These are phyloP conservation scores for Actinia tenebrosa DNA, from an alignment of 64 coral and sea anemone genomes.

Conservation along the genomic window DNA sequence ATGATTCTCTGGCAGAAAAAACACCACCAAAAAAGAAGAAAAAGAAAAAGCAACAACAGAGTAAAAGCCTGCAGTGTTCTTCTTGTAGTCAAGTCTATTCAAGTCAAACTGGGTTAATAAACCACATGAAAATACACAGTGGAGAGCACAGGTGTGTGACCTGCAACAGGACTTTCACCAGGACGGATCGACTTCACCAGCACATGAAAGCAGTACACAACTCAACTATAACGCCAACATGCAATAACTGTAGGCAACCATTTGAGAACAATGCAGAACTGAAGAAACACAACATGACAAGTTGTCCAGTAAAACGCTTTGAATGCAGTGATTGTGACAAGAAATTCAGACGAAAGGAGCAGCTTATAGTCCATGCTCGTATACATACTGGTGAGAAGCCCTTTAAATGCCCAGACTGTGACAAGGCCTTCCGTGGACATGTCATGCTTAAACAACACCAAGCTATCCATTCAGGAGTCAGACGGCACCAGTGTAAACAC, in stretches of 20 bases:
- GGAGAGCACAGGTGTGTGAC: not conserved
- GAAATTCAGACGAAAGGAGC: conserved; percentile 4
- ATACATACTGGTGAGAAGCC: conserved; percentile 2
- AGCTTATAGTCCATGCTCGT: not conserved
- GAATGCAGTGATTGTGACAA: conserved; percentile 1
- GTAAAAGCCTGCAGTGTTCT: not conserved
- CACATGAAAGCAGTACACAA: not conserved
- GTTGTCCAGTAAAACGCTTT: not conserved
- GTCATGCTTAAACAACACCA: conserved; percentile 7
- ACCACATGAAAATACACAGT: not conserved
- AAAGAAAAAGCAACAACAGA: not conserved
- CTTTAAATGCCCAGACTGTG: not conserved
- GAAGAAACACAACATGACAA: not conserved
- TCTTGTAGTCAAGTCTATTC: not conserved
- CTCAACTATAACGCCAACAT: not conserved
- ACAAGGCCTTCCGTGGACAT: not conserved
- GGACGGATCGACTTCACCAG: not conserved
- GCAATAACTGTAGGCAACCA: not conserved
- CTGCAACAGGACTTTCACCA: not conserved
- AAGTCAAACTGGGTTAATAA: not conserved
- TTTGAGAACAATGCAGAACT: not conserved
- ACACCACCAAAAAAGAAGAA: not conserved
- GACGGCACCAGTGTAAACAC: not conserved
- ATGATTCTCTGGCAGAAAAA: not conserved
- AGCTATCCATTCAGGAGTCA: not conserved